Evolutionary conservation across 2,797 vertebrate species (phyloP).

Genomic region (Galago senegalensis): DNA sequence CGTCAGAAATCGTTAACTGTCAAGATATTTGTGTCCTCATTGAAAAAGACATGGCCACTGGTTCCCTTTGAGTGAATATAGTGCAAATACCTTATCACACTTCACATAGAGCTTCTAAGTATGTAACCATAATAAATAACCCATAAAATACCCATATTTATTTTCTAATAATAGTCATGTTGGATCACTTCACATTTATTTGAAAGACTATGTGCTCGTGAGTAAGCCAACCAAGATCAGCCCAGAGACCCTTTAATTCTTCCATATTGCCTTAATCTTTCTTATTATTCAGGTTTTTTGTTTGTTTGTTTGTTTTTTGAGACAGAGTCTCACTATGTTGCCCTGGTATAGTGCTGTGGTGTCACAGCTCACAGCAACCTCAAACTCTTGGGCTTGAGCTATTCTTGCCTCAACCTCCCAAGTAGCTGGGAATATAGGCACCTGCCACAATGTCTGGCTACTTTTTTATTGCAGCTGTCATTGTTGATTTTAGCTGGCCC

Average conservation of each 20-base stretch:
- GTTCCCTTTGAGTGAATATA: not conserved
- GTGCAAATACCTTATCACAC: not conserved
- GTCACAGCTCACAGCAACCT: too few species aligned
- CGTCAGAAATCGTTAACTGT: not conserved
- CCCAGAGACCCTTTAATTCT: not conserved
- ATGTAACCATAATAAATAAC: not conserved
- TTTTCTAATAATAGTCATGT: slow-evolving; percentile 3
- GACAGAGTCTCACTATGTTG: too few species aligned
- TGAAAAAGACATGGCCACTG: not conserved
- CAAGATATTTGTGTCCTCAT: not conserved
- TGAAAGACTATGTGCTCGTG: not conserved
- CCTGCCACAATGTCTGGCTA: too few species aligned
- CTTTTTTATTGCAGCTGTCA: too few species aligned
- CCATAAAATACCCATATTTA: not conserved
- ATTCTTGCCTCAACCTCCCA: too few species aligned
- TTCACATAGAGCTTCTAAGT: not conserved
- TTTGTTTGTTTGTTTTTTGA: too few species aligned
- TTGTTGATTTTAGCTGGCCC: too few species aligned
- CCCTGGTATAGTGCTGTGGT: too few species aligned
- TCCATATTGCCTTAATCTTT: not conserved
- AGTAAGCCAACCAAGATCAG: not conserved
- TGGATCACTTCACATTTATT: not conserved
- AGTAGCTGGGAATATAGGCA: too few species aligned
- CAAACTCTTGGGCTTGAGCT: too few species aligned
- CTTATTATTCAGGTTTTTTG: too few species aligned